Base-by-base conservation (phyloP, 2,888 invertebrate genomes). In the Agonum fuliginosum region DNA sequence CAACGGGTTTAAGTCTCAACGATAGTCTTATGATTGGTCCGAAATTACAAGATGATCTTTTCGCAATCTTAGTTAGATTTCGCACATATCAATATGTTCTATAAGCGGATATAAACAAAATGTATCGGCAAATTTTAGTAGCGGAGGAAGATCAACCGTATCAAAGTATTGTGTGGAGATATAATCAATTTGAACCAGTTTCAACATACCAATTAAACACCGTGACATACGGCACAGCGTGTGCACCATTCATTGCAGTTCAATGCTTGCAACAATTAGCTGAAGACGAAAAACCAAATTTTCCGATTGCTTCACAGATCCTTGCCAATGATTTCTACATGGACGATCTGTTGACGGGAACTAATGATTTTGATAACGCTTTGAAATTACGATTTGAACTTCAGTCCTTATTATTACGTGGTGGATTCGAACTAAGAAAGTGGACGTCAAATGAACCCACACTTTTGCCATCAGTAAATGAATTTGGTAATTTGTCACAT, bases 131-230 rank as follows among this genome's bases (percentile, higher is more conserved):
- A 71, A 81, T 84, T 22, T 10, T 22, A 0, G 71, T 84, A 0
- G 75, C 81, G 6, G 65, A 77, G 0, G 76, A 78, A 2, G 82
- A 85, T 67, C 48, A 81, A 20, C 41, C 81, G 10, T 80, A 30
- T 30, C 30, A 84, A 17, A 62, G 82, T 2, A 84, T 86, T 2
- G 24, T 85, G 1, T 86, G 85, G 85, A 65, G 82, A 12, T 65
- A 78, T 0, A 12, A 79, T 37, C 76, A 78, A 1, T 30, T 46
- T 24, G 43, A 80, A 12, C 77, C 80, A 2, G 43, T 82, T 0
- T 41, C 72, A n/a, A 78, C 78, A 0, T 78, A 78, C 4, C 41
- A 73, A 2, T 76, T 83, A 4, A 81, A 82, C 70, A 83, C 82
- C 2, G 79, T 84, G 4, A 85, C 83, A 0, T 84, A 84, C 62